phyloP scores from a whole-genome alignment of 1,140 invertebrate species.

The Zaprionus ghesquierei region DNA sequence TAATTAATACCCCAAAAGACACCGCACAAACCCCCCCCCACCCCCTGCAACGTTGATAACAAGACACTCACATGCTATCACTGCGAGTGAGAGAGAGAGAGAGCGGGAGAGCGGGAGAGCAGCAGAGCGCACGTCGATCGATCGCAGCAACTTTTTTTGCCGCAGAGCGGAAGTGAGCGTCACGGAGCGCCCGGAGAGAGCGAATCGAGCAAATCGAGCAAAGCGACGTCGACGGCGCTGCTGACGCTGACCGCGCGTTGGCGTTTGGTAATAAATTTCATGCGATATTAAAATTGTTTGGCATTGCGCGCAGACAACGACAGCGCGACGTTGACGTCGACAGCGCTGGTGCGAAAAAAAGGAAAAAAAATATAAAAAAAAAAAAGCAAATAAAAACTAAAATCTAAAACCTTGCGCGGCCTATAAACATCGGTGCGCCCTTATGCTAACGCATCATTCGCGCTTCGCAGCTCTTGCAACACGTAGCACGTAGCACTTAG shows the following conservation, averaged over 20 bases:
- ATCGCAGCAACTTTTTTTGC: neutral
- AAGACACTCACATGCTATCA: neutral
- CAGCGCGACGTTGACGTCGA: conserved; percentile 40
- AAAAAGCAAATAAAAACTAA: neutral
- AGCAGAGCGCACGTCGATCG: conserved; percentile 7
- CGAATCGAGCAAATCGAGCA: conserved; percentile 33
- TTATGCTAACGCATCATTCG: conserved; percentile 70
- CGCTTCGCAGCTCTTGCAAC: conserved; percentile 46
- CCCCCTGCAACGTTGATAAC: conserved; percentile 22
- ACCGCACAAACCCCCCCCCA: neutral
- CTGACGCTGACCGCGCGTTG: conserved; percentile 3
- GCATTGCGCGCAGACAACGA: conserved; percentile 61
- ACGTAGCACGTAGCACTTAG: conserved; percentile 41
- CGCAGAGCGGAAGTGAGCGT: conserved; percentile 45
- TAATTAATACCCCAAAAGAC: neutral
- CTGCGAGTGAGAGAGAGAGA: neutral
- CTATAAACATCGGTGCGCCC: conserved; percentile 72
- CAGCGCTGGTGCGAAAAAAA: conserved; percentile 58
- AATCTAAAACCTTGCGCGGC: conserved; percentile 19
- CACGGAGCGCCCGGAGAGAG: conserved; percentile 38
- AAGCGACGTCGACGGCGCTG: conserved; percentile 25
- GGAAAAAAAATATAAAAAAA: neutral
- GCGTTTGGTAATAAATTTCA: conserved; percentile 61
- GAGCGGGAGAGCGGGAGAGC: neutral
- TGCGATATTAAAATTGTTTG: conserved; percentile 70